Conservation (phyloP, 2,113 vertebrate species). For the Noctilio leporinus region DNA sequence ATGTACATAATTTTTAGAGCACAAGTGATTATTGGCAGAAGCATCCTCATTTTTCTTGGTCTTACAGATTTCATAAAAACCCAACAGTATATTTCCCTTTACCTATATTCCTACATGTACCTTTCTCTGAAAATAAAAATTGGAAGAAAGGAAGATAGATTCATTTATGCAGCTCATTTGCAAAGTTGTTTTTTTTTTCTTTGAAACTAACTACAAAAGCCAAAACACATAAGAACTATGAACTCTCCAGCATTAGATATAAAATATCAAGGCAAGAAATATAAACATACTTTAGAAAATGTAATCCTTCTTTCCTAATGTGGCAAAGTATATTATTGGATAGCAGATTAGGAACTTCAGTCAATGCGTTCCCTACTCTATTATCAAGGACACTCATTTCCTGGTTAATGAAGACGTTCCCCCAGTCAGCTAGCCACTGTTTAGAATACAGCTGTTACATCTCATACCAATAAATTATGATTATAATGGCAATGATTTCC, state of each 20-base stretch:
- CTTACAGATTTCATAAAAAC: constrained; percentile 7
- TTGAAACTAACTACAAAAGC: background rate
- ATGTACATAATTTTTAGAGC: background rate
- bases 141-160: background rate
- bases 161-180: constrained; percentile 4
- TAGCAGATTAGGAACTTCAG: constrained; percentile 7
- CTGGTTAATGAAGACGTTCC: constrained; percentile 10
- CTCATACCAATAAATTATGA: constrained; percentile 48
- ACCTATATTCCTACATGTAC: background rate
- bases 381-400: accelerated
- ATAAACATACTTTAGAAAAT: background rate
- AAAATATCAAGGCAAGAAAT: background rate
- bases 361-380: background rate
- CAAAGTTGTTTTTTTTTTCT: constrained; percentile 16
- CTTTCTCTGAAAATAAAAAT: background rate
- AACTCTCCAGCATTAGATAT: background rate
- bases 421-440: constrained; percentile 19
- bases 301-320: background rate
- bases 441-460: constrained; percentile 54
- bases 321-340: background rate
- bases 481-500: constrained; percentile 60
- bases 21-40: background rate
- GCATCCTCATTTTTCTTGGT: background rate
- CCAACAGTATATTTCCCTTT: background rate
- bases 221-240: background rate